Evolutionary conservation across 2,113 vertebrate species (phyloP).

Genomic region (Dromaius novaehollandiae): DNA sequence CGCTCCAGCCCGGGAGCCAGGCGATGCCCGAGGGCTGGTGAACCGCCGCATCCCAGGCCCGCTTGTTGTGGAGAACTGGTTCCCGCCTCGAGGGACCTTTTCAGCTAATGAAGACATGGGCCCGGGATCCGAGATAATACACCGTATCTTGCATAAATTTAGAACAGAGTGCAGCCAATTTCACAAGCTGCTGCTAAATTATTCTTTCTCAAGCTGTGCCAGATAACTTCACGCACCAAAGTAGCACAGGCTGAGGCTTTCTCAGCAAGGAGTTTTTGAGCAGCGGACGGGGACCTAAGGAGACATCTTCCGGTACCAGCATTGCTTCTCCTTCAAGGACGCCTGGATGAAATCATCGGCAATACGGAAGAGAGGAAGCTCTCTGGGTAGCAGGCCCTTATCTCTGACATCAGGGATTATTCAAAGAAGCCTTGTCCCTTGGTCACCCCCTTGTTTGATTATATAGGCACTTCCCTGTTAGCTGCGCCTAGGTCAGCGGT

Average conservation of each 20-base stretch:
- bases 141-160: neutral
- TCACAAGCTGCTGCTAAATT: slow-evolving; percentile 6
- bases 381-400: neutral
- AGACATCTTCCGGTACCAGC: neutral
- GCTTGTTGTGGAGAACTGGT: neutral
- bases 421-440: neutral
- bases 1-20: accelerated
- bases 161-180: neutral
- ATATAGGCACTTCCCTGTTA: neutral
- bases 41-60: neutral
- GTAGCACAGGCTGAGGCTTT: neutral
- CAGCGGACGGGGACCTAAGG: neutral
- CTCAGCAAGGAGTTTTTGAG: neutral
- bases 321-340: neutral
- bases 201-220: neutral
- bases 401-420: neutral
- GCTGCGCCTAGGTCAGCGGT: neutral
- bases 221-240: neutral
- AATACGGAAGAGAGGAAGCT: neutral
- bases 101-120: neutral
- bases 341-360: neutral
- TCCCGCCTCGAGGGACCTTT: neutral
- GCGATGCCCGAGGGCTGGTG: neutral
- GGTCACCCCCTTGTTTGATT: neutral
- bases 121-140: neutral